Conservation (phyloP, 1,140 invertebrate species). For the Radopholus similis region DNA sequence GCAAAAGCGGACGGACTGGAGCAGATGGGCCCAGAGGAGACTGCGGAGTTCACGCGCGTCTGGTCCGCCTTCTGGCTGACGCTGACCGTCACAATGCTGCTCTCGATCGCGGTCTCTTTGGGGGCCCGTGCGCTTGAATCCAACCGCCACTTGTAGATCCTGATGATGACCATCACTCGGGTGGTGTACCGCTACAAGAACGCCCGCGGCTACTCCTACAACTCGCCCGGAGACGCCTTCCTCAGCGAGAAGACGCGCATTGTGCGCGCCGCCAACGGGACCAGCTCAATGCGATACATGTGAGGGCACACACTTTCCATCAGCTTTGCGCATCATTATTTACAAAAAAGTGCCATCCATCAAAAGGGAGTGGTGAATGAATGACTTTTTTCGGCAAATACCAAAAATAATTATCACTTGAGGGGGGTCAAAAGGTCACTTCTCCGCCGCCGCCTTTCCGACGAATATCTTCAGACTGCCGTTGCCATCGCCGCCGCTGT, state of each 20-base stretch:
- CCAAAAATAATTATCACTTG: not conserved
- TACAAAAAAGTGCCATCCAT: not conserved
- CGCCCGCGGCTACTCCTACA: not conserved
- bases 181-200: slow-evolving; percentile 14
- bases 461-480: not conserved
- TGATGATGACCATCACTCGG: not conserved
- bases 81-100: slow-evolving; percentile 1
- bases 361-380: not conserved
- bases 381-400: not conserved
- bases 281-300: not conserved
- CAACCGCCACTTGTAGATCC: not conserved
- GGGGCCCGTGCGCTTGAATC: not conserved
- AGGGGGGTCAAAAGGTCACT: not conserved
- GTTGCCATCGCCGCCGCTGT: not conserved
- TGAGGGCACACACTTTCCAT: too few relatives aligned
- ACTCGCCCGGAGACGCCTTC: not conserved
- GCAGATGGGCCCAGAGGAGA: too few relatives aligned
- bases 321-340: too few relatives aligned
- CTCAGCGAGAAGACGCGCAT: not conserved
- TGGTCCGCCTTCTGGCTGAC: slow-evolving; percentile 25
- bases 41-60: too few relatives aligned
- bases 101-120: slow-evolving; percentile 5
- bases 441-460: not conserved
- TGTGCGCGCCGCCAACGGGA: not conserved
- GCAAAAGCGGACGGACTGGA: too few relatives aligned